phyloP scores from a whole-genome alignment of 2,113 vertebrate species.

The Chloropsis hardwickii region DNA sequence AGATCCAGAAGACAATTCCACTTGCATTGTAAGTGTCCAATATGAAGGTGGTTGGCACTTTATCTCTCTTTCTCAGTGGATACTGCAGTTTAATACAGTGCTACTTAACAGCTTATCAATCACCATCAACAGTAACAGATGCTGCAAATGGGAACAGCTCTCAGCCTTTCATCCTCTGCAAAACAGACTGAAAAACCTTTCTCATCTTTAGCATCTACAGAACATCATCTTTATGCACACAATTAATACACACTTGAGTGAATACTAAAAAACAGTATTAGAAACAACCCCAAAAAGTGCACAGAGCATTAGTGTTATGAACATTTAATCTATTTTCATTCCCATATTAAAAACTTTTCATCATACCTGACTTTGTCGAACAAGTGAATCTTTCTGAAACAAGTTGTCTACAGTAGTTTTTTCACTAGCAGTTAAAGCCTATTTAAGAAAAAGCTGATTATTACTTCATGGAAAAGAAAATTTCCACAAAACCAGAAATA shows the following conservation, averaged over 20 bases:
- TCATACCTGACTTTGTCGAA: constrained; percentile 93
- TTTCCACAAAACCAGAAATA: background rate
- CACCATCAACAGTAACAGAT: background rate
- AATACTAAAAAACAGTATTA: background rate
- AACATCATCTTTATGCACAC: background rate
- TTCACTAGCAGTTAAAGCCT: constrained; percentile 89
- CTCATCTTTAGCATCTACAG: background rate
- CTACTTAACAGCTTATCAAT: background rate
- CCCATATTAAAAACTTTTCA: background rate
- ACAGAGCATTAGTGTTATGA: background rate
- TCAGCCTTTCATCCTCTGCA: background rate
- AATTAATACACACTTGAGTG: background rate
- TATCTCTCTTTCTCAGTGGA: background rate
- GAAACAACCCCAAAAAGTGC: background rate
- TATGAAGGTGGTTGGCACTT: background rate
- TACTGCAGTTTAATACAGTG: background rate
- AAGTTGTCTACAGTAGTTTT: constrained; percentile 87
- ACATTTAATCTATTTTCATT: background rate
- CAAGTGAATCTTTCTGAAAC: constrained; percentile 88
- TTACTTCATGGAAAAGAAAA: background rate
- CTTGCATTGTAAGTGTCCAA: background rate
- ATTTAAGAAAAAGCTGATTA: background rate
- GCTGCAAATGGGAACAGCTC: background rate
- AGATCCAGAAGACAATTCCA: background rate
- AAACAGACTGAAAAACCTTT: background rate